phyloP scores from a whole-genome alignment of 2,113 vertebrate genomes.

The Catharus minimus region DNA sequence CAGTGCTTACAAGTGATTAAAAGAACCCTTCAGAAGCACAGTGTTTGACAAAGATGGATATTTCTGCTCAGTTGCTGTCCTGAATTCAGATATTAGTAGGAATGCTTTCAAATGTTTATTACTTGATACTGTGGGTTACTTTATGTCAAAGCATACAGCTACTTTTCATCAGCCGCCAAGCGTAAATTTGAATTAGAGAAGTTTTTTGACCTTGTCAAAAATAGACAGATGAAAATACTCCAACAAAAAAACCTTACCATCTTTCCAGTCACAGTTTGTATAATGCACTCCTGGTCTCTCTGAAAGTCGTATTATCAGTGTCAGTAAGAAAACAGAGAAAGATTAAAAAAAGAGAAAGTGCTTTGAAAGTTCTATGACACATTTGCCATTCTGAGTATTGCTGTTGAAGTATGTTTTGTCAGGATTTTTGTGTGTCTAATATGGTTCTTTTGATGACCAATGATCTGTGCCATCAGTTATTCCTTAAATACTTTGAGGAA shows the following conservation, averaged over 20 bases:
- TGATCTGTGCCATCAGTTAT: neutral
- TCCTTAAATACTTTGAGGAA: neutral
- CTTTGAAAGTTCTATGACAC: neutral
- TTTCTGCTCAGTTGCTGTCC: neutral
- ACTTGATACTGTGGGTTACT: neutral
- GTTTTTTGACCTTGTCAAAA: constrained; percentile 8
- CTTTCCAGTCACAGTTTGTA: neutral
- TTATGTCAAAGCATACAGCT: neutral
- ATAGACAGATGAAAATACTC: neutral
- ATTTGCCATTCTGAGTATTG: neutral
- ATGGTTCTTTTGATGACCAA: neutral
- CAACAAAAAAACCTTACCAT: neutral
- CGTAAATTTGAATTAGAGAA: constrained; percentile 12
- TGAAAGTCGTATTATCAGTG: neutral
- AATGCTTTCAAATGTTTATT: neutral
- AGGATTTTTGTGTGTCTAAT: neutral
- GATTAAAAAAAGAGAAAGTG: neutral
- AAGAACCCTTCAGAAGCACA: neutral
- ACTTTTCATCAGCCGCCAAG: neutral
- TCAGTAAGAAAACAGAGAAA: neutral
- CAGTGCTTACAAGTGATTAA: neutral
- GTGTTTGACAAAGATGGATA: neutral
- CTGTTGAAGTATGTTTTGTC: neutral
- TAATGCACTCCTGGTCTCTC: neutral
- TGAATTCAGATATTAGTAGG: neutral